phyloP scores from a whole-genome alignment of 2,888 invertebrate species.

The Rhagophthalmus giganteus region DNA sequence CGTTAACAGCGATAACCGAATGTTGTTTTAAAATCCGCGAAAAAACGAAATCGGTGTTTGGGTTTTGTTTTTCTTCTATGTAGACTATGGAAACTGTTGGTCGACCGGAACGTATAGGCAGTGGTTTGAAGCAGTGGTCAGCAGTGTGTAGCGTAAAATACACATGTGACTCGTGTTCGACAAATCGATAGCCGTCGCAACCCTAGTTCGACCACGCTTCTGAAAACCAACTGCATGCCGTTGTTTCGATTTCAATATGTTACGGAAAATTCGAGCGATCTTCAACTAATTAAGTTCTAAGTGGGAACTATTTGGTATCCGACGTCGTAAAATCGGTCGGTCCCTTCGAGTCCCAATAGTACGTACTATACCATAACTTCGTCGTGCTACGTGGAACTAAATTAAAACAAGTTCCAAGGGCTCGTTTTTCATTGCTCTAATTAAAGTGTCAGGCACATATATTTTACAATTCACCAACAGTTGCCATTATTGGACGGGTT shows the following conservation, averaged over 20 bases:
- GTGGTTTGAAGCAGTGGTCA: conserved; percentile 35
- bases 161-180: conserved; percentile 51
- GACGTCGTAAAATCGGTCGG: conserved; percentile 33
- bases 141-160: conserved; percentile 47
- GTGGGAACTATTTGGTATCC: conserved; percentile 30
- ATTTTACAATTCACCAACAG: conserved; percentile 48
- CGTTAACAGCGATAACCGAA: not conserved
- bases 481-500: conserved; percentile 34
- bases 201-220: conserved; percentile 39
- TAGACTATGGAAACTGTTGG: conserved; percentile 22
- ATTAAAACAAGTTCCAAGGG: conserved; percentile 53
- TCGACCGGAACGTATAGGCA: conserved; percentile 33
- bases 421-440: conserved; percentile 53
- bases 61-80: conserved; percentile 10
- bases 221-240: conserved; percentile 42
- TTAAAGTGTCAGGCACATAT: conserved; percentile 53
- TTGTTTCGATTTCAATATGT: conserved; percentile 51
- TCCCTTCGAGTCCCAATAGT: conserved; percentile 20
- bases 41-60: conserved; percentile 11
- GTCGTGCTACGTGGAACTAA: conserved; percentile 43
- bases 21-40: conserved; percentile 8
- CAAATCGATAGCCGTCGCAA: conserved; percentile 52
- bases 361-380: conserved; percentile 29
- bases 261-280: conserved; percentile 33
- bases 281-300: conserved; percentile 21